Base-by-base conservation (phyloP, 2,888 invertebrate species). In the Endotricha flammealis region DNA sequence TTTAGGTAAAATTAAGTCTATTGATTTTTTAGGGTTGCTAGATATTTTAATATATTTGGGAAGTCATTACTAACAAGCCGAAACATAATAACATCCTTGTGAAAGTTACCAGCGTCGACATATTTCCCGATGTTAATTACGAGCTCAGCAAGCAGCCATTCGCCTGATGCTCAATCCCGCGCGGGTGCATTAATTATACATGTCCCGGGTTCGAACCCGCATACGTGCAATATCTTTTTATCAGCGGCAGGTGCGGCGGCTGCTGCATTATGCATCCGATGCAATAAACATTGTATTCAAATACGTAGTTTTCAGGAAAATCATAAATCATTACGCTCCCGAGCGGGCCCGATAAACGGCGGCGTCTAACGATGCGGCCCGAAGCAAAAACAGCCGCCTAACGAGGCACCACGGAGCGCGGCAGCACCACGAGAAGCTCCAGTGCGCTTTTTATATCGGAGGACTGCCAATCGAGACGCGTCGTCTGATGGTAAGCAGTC, bases 231-330 rank as follows among this genome's bases (percentile, higher is more conserved):
- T 39, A 46, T 43, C 43, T 39, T 35, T 35, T 35, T 35, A 35
- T 35, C 44, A 39, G 27, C 37, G 33, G 39, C 44, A 44, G 39
- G 39, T 41, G 46, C 39, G 39, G 29, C 8, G 29, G 36, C 35
- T 29, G 34, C 27, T 53, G 53, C 38, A 56, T 56, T 47, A 56
- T 52, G 44, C 42, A 53, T 47, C 35, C 31, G 42, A 48, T 45
- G 46, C 53, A 51, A 53, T 50, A 50, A 50, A 50, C 54, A 57
- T 57, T 57, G 57, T 57, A 57, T 57, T 57, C 54, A 57, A 57
- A 57, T 44, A 57, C 42, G 17, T 25, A 16, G 20, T 30, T 39
- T 39, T 37, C 36, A 34, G 34, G 39, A 37, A 37, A 30, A 42
- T 39, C 36, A 42, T 36, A 42, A 42, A 39, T 33, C 38, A 37